A percentile compares a stretch with the other conserved stretches of the same genome.
These are phyloP conservation scores for Ormyrus thymus DNA, from an alignment of 2,888 invertebrate species.

Conservation along the genomic window DNA sequence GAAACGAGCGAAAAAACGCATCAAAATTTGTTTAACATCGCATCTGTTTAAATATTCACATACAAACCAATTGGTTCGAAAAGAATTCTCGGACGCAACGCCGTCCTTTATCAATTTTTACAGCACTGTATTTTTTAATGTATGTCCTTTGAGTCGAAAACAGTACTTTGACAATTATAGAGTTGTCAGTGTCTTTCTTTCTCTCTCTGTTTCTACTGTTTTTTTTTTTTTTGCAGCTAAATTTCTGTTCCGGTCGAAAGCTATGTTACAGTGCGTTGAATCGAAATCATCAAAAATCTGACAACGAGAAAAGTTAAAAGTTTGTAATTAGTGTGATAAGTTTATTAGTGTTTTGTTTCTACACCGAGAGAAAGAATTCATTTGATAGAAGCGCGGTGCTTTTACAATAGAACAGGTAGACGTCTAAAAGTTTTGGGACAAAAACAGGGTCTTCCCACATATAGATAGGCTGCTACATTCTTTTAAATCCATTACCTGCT, in stretches of 20 bases:
- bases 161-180: slow-evolving; percentile 14
- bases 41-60: background rate
- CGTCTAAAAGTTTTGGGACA: slow-evolving; percentile 55
- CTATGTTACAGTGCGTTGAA: slow-evolving; percentile 71
- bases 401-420: slow-evolving; percentile 48
- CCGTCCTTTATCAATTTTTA: slow-evolving; percentile 21
- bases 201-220: slow-evolving; percentile 35
- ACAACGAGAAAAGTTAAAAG: background rate
- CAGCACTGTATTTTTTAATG: slow-evolving; percentile 7
- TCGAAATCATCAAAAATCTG: slow-evolving; percentile 61
- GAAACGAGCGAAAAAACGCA: slow-evolving; percentile 36
- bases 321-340: too few species aligned
- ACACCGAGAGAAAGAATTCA: slow-evolving; percentile 38
- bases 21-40: slow-evolving; percentile 15
- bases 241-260: slow-evolving; percentile 46
- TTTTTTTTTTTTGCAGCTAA: background rate
- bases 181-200: slow-evolving; percentile 25
- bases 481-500: background rate
- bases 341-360: background rate
- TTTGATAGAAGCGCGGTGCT: slow-evolving; percentile 41
- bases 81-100: background rate
- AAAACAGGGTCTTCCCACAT: slow-evolving; percentile 40
- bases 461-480: slow-evolving; percentile 40
- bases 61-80: slow-evolving; percentile 17
- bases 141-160: slow-evolving; percentile 28